These are phyloP conservation scores for Holacanthella duospinosa DNA, from an alignment of 2,888 invertebrate genomes.

Conservation along the genomic window DNA sequence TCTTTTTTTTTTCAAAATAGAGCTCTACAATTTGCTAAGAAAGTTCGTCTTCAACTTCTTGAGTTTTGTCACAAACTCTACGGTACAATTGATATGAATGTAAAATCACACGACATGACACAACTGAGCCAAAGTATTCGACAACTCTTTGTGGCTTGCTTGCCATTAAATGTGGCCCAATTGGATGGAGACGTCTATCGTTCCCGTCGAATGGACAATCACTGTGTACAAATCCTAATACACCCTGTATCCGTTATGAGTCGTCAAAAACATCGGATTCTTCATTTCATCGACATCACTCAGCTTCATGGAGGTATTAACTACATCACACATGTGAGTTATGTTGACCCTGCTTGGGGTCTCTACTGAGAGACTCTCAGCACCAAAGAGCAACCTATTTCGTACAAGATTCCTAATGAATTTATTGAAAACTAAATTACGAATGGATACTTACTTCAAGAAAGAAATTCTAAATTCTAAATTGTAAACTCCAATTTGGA, in stretches of 20 bases:
- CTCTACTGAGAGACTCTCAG: too few species aligned
- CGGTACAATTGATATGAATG: slow-evolving; percentile 16
- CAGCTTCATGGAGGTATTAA: slow-evolving; percentile 8
- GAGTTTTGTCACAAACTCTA: slow-evolving; percentile 51
- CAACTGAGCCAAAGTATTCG: slow-evolving; percentile 43
- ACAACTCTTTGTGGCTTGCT: slow-evolving; percentile 67
- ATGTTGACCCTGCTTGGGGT: too few species aligned
- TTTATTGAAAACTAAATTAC: too few species aligned
- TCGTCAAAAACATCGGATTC: not conserved
- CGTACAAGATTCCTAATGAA: too few species aligned
- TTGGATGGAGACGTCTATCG: slow-evolving; percentile 17
- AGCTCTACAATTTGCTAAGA: slow-evolving; percentile 67
- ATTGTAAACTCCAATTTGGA: too few species aligned
- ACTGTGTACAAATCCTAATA: slow-evolving; percentile 20
- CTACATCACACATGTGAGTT: slow-evolving; percentile 13
- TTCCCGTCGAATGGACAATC: slow-evolving; percentile 16
- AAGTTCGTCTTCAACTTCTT: slow-evolving; percentile 68
- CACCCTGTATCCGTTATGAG: slow-evolving; percentile 25
- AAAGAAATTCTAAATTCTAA: too few species aligned
- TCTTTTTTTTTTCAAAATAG: slow-evolving; percentile 42
- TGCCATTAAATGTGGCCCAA: slow-evolving; percentile 74
- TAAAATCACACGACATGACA: slow-evolving; percentile 6
- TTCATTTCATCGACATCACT: slow-evolving; percentile 14
- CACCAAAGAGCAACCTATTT: too few species aligned
- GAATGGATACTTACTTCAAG: too few species aligned